Evolutionary conservation across 2,797 vertebrate genomes (phyloP).

Genomic region (Coendou prehensilis): DNA sequence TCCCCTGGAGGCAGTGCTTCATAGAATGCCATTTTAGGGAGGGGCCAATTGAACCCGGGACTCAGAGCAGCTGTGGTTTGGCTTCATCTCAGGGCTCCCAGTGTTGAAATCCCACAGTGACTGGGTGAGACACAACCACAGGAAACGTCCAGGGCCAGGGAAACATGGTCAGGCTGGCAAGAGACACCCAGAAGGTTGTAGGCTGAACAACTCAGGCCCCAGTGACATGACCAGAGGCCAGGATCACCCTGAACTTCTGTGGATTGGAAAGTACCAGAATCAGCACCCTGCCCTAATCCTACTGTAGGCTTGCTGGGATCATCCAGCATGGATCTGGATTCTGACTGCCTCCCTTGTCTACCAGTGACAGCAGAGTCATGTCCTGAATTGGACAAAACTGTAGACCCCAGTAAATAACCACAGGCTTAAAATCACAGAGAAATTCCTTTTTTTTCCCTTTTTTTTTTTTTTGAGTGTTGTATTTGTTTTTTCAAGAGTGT

Average conservation of each 20-base stretch:
- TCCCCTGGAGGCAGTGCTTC: background rate
- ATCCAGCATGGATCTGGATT: background rate
- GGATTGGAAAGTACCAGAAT: background rate
- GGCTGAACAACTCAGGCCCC: background rate
- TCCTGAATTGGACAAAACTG: background rate
- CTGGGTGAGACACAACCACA: background rate
- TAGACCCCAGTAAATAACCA: background rate
- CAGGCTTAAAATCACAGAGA: background rate
- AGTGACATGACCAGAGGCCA: background rate
- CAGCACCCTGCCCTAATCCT: background rate
- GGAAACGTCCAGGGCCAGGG: background rate
- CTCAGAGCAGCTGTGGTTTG: background rate
- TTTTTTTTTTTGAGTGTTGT: background rate
- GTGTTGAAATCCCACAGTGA: background rate
- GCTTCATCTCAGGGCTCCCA: background rate
- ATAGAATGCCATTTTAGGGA: background rate
- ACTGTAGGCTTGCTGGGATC: background rate
- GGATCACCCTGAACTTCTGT: background rate
- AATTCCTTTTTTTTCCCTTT: background rate
- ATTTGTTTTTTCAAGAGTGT: background rate
- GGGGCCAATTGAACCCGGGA: background rate
- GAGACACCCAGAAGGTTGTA: background rate
- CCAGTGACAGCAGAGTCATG: background rate
- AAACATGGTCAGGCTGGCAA: background rate
- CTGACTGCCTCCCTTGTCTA: background rate